These are phyloP conservation scores for Campaea margaritaria DNA, from an alignment of 2,888 invertebrate species.

Conservation along the genomic window DNA sequence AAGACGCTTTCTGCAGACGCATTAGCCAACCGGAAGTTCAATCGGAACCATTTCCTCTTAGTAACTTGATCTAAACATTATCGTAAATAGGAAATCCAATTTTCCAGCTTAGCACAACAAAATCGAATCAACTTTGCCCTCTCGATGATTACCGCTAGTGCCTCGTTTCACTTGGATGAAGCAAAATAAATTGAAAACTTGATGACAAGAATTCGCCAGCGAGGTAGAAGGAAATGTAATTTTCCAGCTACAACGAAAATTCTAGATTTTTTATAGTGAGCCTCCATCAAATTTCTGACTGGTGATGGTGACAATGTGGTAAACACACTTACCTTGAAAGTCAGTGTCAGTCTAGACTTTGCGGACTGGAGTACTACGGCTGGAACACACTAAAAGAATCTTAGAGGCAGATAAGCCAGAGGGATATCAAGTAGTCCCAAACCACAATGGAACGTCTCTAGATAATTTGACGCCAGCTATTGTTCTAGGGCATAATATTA, in stretches of 20 bases:
- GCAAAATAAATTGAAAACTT: slow-evolving; percentile 8
- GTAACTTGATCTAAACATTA: slow-evolving; percentile 10
- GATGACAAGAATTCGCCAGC: slow-evolving; percentile 5
- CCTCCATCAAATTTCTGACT: too few relatives aligned
- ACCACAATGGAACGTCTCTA: too few relatives aligned
- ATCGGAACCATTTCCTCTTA: slow-evolving; percentile 10
- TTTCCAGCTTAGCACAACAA: slow-evolving; percentile 9
- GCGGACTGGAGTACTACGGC: too few relatives aligned
- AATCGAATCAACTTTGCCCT: slow-evolving; percentile 16
- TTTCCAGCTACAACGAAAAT: not conserved
- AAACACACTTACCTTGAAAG: too few relatives aligned
- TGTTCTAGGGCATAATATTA: too few relatives aligned
- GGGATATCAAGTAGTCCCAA: too few relatives aligned
- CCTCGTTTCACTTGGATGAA: slow-evolving; percentile 14
- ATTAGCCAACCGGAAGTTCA: slow-evolving; percentile 8
- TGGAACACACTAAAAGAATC: too few relatives aligned
- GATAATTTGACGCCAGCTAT: too few relatives aligned
- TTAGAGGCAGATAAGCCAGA: too few relatives aligned
- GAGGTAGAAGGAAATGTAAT: slow-evolving; percentile 3
- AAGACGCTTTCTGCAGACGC: not conserved
- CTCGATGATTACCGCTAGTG: slow-evolving; percentile 16
- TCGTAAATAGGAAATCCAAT: slow-evolving; percentile 14
- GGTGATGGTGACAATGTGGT: too few relatives aligned
- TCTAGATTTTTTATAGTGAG: not conserved
- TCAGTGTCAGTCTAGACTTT: too few relatives aligned